A percentile compares a stretch with the other conserved stretches of the same genome.
Conservation (phyloP, 2,797 vertebrate genomes). For the Xenops minutus region DNA sequence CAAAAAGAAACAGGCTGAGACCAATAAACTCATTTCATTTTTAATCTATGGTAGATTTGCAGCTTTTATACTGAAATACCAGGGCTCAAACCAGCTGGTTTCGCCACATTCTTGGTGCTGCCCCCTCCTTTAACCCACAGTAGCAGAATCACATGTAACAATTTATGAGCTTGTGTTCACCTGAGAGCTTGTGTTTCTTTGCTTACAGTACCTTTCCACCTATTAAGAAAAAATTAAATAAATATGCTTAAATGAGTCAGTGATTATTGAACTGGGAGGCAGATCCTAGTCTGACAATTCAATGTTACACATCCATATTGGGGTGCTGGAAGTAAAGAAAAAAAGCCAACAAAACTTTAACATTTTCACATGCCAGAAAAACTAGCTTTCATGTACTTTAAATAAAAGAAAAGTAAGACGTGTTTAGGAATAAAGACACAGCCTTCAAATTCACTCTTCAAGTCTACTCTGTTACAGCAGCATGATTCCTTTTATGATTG, state of each 20-base stretch:
- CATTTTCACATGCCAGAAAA: conserved; percentile 56
- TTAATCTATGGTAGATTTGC: background rate
- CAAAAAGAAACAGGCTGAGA: background rate
- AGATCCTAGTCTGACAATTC: background rate
- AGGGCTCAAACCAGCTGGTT: conserved; percentile 19
- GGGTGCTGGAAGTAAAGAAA: background rate
- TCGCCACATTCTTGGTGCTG: conserved; percentile 17
- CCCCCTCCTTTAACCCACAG: conserved; percentile 25
- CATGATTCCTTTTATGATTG: conserved; percentile 58
- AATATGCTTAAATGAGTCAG: conserved; percentile 14
- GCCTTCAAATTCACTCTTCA: conserved; percentile 24
- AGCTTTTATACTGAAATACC: conserved; percentile 9
- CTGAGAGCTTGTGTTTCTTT: background rate
- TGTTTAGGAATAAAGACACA: background rate
- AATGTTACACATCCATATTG: background rate
- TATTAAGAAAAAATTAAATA: background rate
- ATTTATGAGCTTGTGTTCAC: background rate
- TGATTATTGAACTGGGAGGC: background rate
- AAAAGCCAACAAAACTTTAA: background rate
- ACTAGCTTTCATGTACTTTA: conserved; percentile 41
- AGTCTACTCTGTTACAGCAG: conserved; percentile 17
- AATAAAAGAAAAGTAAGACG: conserved; percentile 37
- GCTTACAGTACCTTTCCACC: background rate
- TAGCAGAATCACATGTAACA: conserved; percentile 26
- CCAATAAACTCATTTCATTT: background rate